These are phyloP conservation scores for Hozukius guyotensis DNA, from an alignment of 2,797 vertebrate species.

Conservation along the genomic window DNA sequence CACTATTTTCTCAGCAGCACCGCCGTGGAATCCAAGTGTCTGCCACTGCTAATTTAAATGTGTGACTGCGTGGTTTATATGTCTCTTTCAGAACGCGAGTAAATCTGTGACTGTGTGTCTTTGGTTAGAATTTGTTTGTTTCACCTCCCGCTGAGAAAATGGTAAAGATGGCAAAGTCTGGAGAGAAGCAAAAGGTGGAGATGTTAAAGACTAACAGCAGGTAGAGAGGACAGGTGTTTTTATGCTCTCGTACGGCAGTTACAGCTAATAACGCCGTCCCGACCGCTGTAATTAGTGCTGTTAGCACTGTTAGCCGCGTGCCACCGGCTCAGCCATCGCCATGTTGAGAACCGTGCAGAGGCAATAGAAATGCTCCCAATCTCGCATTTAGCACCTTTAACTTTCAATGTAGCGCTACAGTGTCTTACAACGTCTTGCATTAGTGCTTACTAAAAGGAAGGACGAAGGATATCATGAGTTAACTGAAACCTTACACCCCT, in stretches of 20 bases:
- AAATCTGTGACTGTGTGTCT: conserved; percentile 35
- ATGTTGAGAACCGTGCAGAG: not conserved
- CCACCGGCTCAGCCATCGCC: too few relatives aligned
- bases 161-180: conserved; percentile 16
- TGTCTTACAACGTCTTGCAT: not conserved
- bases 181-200: not conserved
- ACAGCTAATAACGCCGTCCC: not conserved
- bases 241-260: not conserved
- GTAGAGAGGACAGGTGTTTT: conserved; percentile 11
- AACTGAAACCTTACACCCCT: conserved; percentile 47
- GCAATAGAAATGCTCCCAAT: not conserved
- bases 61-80: conserved; percentile 25
- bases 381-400: not conserved
- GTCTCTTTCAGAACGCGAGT: conserved; percentile 26
- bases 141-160: conserved; percentile 29
- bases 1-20: conserved; percentile 41
- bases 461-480: conserved; percentile 14
- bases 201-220: conserved; percentile 9
- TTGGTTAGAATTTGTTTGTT: conserved; percentile 50
- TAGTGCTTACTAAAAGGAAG: not conserved
- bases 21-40: conserved; percentile 18
- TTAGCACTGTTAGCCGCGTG: not conserved
- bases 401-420: not conserved
- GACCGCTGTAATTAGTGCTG: not conserved
- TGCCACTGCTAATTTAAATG: conserved; percentile 52